A percentile compares a stretch with the other conserved stretches of the same genome.
Evolutionary conservation across 2,797 vertebrate genomes (phyloP).

Genomic region (Amblyopsis hoosieri): DNA sequence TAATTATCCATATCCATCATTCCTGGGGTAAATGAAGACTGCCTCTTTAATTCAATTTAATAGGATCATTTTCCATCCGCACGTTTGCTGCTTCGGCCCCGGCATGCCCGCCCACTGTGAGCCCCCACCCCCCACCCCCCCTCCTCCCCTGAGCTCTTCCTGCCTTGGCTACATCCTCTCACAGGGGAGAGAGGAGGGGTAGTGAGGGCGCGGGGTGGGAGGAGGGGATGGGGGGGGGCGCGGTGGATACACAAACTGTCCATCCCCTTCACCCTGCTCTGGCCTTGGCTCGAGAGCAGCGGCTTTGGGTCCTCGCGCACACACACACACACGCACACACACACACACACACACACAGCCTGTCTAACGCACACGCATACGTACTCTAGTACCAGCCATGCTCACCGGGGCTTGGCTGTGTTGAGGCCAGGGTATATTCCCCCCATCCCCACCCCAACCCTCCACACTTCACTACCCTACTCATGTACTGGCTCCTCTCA

Average conservation of each 20-base stretch:
- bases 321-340: neutral
- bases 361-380: constrained; percentile 15
- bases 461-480: constrained; percentile 43
- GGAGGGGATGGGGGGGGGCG: constrained; percentile 21
- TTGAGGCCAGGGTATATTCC: constrained; percentile 61
- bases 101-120: constrained; percentile 57
- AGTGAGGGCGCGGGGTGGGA: constrained; percentile 33
- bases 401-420: constrained; percentile 76
- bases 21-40: constrained; percentile 84
- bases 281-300: constrained; percentile 73
- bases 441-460: constrained; percentile 41
- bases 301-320: constrained; percentile 57
- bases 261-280: constrained; percentile 71
- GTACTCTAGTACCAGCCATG: constrained; percentile 71
- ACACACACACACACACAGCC: neutral
- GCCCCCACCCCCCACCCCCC: constrained; percentile 57
- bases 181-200: neutral
- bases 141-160: constrained; percentile 45
- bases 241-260: constrained; percentile 60
- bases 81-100: constrained; percentile 76
- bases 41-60: constrained; percentile 88
- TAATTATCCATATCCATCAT: constrained; percentile 86
- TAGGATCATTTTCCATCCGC: constrained; percentile 82
- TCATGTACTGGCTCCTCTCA: constrained; percentile 47
- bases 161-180: constrained; percentile 49